Conservation (phyloP, 2,797 vertebrate species). For the Apogon talboti region DNA sequence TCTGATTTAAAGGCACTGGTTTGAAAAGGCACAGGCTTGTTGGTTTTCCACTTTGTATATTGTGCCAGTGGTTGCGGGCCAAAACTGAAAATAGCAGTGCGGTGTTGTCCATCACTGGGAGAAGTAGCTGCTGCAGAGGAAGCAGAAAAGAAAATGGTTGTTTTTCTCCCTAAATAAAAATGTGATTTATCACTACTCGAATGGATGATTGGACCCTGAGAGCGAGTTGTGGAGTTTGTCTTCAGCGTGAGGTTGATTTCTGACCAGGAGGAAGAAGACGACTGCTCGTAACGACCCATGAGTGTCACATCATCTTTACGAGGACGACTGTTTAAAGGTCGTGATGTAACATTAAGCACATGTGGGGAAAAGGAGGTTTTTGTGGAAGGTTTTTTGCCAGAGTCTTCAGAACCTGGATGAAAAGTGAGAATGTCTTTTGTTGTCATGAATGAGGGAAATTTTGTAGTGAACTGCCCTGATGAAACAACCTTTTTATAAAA, state of each 20-base stretch:
- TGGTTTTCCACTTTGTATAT: conserved; percentile 64
- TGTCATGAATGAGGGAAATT: conserved; percentile 36
- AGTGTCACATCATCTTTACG: conserved; percentile 21
- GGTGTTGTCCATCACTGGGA: conserved; percentile 45
- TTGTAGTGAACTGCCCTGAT: conserved; percentile 27
- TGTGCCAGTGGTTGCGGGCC: conserved; percentile 65
- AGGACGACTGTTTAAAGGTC: conserved; percentile 22
- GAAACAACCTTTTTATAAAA: conserved; percentile 38
- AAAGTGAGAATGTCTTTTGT: conserved; percentile 34
- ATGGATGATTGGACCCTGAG: conserved; percentile 32
- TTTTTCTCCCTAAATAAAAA: conserved; percentile 56
- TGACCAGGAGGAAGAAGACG: conserved; percentile 34
- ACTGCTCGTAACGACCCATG: conserved; percentile 11
- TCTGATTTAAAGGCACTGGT: conserved; percentile 55
- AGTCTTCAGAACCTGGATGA: conserved; percentile 32
- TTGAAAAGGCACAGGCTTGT: conserved; percentile 50
- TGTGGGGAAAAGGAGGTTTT: neutral
- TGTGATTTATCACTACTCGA: conserved; percentile 44
- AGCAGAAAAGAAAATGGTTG: conserved; percentile 15
- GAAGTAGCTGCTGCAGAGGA: conserved; percentile 40
- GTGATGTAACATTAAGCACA: conserved; percentile 25
- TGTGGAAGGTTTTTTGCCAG: conserved; percentile 11
- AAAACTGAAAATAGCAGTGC: conserved; percentile 67
- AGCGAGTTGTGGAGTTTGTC: conserved; percentile 16
- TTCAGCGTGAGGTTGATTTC: conserved; percentile 35